A percentile compares a stretch with the other conserved stretches of the same genome.
Conservation (phyloP, 2,888 invertebrate genomes). For the Agrilus cyanescens region DNA sequence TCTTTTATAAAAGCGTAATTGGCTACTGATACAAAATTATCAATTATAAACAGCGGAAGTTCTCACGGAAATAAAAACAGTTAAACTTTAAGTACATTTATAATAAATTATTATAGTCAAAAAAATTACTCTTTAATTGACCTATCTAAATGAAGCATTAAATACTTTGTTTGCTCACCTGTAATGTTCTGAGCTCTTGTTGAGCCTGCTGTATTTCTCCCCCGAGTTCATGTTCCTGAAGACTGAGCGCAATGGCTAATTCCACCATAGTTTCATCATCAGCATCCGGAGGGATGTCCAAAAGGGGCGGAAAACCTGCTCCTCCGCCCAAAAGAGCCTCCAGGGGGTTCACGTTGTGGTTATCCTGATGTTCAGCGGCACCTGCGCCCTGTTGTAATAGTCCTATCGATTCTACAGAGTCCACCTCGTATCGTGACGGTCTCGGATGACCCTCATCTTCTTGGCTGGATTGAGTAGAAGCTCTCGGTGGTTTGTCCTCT, state of each 20-base stretch:
- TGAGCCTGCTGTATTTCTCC: conserved; percentile 44
- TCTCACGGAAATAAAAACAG: too few species aligned
- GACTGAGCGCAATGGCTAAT: conserved; percentile 85
- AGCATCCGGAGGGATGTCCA: conserved; percentile 87
- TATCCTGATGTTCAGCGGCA: conserved; percentile 9
- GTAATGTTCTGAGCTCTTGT: conserved; percentile 37
- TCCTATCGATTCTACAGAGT: conserved; percentile 28
- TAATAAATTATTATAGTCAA: too few species aligned
- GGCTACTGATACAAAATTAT: too few species aligned
- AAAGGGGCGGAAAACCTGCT: conserved; percentile 59
- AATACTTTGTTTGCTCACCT: conserved; percentile 27
- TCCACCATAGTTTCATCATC: conserved; percentile 97
- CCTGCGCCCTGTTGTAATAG: conserved; percentile 20
- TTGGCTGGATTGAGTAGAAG: conserved; percentile 18
- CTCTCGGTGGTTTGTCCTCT: conserved; percentile 19
- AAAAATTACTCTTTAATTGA: too few species aligned
- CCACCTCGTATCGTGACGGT: conserved; percentile 24
- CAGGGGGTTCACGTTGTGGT: conserved; percentile 31
- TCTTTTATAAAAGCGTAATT: too few species aligned
- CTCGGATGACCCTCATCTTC: conserved; percentile 19
- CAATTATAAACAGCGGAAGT: too few species aligned
- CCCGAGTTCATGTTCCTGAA: conserved; percentile 65
- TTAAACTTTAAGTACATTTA: too few species aligned
- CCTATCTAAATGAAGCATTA: too few species aligned
- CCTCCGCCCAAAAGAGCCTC: conserved; percentile 41